Conservation (phyloP, 2,888 invertebrate species). For the Rhaphigaster nebulosa region DNA sequence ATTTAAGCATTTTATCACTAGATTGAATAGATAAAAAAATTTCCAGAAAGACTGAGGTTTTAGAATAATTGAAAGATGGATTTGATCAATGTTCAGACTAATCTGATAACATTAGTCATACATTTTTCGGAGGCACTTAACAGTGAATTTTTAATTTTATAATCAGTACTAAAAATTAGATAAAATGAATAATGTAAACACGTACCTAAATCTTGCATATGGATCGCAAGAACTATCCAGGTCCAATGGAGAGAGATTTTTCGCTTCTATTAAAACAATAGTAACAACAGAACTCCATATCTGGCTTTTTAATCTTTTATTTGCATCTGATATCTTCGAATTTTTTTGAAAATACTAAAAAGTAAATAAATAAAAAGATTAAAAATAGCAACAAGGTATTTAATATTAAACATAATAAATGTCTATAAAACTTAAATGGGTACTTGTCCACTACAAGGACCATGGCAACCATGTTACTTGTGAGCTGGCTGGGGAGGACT, state of each 20-base stretch:
- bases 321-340: slow-evolving; percentile 83
- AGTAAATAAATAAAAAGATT: slow-evolving; percentile 28
- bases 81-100: not conserved
- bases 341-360: slow-evolving; percentile 85
- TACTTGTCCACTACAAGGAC: not conserved
- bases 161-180: not conserved
- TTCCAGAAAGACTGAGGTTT: not conserved
- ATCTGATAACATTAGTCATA: not conserved
- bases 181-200: not conserved
- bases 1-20: not conserved
- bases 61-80: not conserved
- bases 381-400: not conserved
- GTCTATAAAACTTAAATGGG: not conserved
- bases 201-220: slow-evolving; percentile 94
- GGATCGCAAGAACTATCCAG: slow-evolving; percentile 91
- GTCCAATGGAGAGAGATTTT: slow-evolving; percentile 89
- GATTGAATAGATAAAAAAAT: not conserved
- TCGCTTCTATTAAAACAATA: slow-evolving; percentile 95
- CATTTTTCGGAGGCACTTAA: not conserved
- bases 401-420: not conserved
- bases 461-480: not conserved
- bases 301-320: slow-evolving; percentile 89
- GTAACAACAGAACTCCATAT: slow-evolving; percentile 98
- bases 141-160: not conserved
- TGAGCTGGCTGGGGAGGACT: not conserved